phyloP scores from a whole-genome alignment of 2,113 vertebrate genomes.

The Macaca mulatta region DNA sequence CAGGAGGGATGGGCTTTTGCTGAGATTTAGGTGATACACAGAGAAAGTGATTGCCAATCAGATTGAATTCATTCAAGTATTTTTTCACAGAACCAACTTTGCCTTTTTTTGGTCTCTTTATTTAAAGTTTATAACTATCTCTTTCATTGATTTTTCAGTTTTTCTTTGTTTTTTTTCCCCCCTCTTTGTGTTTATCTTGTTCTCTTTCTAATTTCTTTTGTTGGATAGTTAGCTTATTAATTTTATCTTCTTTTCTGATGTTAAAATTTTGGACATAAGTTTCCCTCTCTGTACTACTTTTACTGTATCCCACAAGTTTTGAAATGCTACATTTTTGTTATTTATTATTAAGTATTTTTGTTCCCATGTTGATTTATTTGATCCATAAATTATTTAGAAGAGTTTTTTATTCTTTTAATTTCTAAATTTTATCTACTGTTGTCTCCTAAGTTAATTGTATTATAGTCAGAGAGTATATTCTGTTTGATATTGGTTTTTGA shows the following conservation, averaged over 20 bases:
- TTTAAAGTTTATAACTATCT: not conserved
- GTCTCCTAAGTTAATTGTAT: not conserved
- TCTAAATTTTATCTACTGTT: not conserved
- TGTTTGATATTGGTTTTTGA: constrained; percentile 47
- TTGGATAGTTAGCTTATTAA: constrained; percentile 5
- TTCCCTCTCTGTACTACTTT: not conserved
- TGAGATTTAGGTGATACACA: not conserved
- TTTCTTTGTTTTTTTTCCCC: not conserved
- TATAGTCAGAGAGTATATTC: not conserved
- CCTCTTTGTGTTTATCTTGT: not conserved
- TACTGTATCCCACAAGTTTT: not conserved
- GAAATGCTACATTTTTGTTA: not conserved
- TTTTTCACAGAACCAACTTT: not conserved
- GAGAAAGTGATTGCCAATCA: not conserved
- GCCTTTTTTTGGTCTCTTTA: not conserved
- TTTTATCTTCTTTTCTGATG: not conserved
- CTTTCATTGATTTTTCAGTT: not conserved
- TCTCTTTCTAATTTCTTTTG: not conserved
- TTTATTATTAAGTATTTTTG: not conserved
- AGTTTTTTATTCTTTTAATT: not conserved
- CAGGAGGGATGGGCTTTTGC: not conserved
- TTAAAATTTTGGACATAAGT: not conserved
- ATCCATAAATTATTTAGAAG: not conserved
- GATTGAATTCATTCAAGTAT: not conserved
- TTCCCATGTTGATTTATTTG: constrained; percentile 44